Evolutionary conservation across 2,797 vertebrate species (phyloP), one percentile per base, ranked within the genome.

Genomic region (Microcaecilia unicolor): DNA sequence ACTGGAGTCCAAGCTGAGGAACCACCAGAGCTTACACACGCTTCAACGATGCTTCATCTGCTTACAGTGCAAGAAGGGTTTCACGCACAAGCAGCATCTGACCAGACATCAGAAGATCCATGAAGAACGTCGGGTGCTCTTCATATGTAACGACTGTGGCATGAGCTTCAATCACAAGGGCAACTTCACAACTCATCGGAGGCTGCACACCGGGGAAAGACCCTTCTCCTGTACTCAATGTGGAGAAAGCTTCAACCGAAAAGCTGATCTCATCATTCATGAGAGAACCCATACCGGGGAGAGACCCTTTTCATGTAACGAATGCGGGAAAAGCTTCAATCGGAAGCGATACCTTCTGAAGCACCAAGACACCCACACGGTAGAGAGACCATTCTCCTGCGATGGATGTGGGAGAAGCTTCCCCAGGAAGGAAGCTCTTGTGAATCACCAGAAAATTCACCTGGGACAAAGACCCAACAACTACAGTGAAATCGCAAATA

Each of bases 401-500:
- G 0, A 4, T 1, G 60, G 64, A 11, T 59, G 60, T 1, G 48
- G 52, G 10, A 56, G 56, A 37, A 17, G 39, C 43, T 64, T 64
- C 48, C 57, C 48, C 34, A 49, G 48, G 28, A 58, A 58, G 29
- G 49, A 45, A 23, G 55, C 55, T 28, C 43, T 59, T 8, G 3
- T 43, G 42, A 54, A 46, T 9, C 62, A 65, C 44, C 55, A 59
- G 42, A 56, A 46, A 42, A 48, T 58, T 37, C 62, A 65, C 43
- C 44, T 40, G 36, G 18, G 18, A 7, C 29, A 31, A 12, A 17
- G 29, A 17, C 29, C 29, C 6, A 31, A 31, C 8, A 10, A 15
- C 4, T 31, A 29, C 18, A 17, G 17, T 7, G 11, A 31, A n/a
- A 31, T 29, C 20, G 29, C 29, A 10, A 31, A 31, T n/a, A 31